These are phyloP conservation scores for Invenusta paracnida DNA, from an alignment of 2,888 invertebrate species.

Conservation along the genomic window DNA sequence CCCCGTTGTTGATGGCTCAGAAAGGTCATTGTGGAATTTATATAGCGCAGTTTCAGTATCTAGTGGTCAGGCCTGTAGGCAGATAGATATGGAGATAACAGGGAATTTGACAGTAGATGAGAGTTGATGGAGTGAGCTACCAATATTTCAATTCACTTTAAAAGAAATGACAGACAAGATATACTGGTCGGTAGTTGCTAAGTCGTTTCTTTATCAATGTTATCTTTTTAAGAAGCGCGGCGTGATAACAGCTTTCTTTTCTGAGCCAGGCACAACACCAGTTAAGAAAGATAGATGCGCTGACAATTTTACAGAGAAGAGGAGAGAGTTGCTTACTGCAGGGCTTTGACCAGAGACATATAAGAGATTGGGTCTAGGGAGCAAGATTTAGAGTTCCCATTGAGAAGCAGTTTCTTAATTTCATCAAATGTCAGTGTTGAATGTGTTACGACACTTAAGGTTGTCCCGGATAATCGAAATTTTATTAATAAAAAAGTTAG, in stretches of 20 bases:
- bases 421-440: not conserved
- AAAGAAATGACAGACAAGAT: constrained; percentile 11
- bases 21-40: constrained; percentile 8
- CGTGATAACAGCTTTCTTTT: constrained; percentile 12
- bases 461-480: not conserved
- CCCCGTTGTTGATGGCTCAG: not conserved
- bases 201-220: not conserved
- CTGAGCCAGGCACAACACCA: not conserved
- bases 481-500: not conserved
- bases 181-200: not conserved
- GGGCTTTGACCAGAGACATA: not conserved
- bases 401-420: constrained; percentile 4
- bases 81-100: constrained; percentile 6
- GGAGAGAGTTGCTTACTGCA: not conserved
- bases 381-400: not conserved
- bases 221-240: not conserved
- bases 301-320: not conserved
- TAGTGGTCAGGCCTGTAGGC: not conserved
- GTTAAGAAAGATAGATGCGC: not conserved
- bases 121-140: not conserved
- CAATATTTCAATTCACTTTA: not conserved
- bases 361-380: not conserved
- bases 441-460: not conserved
- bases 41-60: not conserved
- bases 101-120: not conserved